A percentile compares a stretch with the other conserved stretches of the same genome.
These are phyloP conservation scores for Pseudeuparius sepicola DNA, from an alignment of 2,888 invertebrate genomes.

Conservation along the genomic window DNA sequence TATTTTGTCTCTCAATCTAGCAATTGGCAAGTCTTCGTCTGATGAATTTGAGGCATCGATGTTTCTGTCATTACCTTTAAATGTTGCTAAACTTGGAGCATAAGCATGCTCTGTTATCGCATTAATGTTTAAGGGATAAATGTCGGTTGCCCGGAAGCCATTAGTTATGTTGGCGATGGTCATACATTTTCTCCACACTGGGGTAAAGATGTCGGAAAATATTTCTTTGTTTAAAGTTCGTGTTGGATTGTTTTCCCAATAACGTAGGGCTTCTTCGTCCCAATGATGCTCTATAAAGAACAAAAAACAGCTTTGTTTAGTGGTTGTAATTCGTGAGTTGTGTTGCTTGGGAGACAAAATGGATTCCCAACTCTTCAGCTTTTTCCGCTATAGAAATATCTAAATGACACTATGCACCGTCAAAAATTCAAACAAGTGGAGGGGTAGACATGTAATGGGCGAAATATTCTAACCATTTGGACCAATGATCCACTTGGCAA, in stretches of 20 bases:
- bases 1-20: too few relatives aligned
- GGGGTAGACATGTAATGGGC: constrained; percentile 23
- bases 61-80: constrained; percentile 4
- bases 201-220: constrained; percentile 21
- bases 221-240: constrained; percentile 10
- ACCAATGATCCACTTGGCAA: background rate
- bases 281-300: too few relatives aligned
- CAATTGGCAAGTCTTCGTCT: too few relatives aligned
- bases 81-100: too few relatives aligned
- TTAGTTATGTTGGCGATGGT: constrained; percentile 23
- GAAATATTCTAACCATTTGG: constrained; percentile 25
- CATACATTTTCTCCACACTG: constrained; percentile 25
- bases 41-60: too few relatives aligned
- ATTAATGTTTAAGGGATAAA: constrained; percentile 25
- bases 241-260: constrained; percentile 20
- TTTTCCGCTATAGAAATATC: constrained; percentile 26
- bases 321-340: constrained; percentile 32
- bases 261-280: background rate
- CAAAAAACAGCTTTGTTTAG: constrained; percentile 31
- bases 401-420: constrained; percentile 28
- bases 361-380: constrained; percentile 26
- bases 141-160: constrained; percentile 23
- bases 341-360: constrained; percentile 31
- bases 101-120: constrained; percentile 25
- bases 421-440: constrained; percentile 24